Percentiles rank a stretch among this genome's conserved stretches.
These are phyloP conservation scores for Ciconia stormi DNA, from an alignment of 2,113 vertebrate genomes.

Conservation along the genomic window DNA sequence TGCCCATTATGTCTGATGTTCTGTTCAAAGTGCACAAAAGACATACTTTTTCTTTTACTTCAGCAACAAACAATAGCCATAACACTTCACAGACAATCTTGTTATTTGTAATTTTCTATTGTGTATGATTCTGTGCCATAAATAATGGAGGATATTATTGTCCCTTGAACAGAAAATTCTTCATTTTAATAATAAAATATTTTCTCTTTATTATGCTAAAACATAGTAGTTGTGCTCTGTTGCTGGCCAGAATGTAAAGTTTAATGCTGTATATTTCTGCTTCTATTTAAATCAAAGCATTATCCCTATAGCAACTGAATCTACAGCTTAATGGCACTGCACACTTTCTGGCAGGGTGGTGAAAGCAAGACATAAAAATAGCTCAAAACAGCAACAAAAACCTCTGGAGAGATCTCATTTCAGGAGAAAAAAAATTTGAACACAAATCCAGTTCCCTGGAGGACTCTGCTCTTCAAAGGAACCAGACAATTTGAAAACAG, in stretches of 20 bases:
- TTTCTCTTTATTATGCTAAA: not conserved
- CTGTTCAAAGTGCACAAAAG: not conserved
- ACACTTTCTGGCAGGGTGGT: not conserved
- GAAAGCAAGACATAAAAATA: conserved; percentile 16
- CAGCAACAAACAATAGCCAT: not conserved
- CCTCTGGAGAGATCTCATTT: not conserved
- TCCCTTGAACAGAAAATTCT: not conserved
- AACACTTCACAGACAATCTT: not conserved
- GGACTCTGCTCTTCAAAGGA: not conserved
- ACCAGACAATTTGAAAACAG: not conserved
- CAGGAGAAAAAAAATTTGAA: conserved; percentile 20
- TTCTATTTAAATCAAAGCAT: conserved; percentile 36
- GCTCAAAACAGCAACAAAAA: not conserved
- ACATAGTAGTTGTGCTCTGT: not conserved
- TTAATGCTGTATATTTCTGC: not conserved
- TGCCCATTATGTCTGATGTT: not conserved
- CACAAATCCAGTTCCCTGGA: not conserved
- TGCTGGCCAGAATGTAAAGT: not conserved
- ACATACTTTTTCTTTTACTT: not conserved
- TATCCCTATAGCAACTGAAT: conserved; percentile 38
- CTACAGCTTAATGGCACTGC: not conserved
- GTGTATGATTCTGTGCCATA: not conserved
- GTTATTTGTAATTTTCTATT: not conserved
- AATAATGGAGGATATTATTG: not conserved
- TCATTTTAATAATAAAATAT: not conserved